Base-by-base conservation (phyloP, 2,113 vertebrate genomes). In the Syngnathoides biaculeatus region DNA sequence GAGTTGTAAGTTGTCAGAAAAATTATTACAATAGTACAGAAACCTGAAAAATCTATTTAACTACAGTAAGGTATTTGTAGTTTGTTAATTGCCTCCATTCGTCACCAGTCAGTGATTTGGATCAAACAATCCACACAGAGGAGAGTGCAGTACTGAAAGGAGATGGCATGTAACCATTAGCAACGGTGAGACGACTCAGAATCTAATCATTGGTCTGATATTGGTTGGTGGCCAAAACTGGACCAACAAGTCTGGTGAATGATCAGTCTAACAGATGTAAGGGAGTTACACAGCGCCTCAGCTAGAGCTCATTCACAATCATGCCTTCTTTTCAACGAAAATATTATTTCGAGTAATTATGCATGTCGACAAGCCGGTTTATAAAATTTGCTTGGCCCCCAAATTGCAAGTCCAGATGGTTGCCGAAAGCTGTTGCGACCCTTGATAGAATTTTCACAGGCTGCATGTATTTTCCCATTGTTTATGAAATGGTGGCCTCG, bases 361-460 rank as follows among this genome's bases (percentile, higher is more conserved):
- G 22, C 53, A 56, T 12, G 14, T 26, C 11, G 8, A 24, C 55
- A 27, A 17, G 27, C 39, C 27, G 6, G 8, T 40, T 61, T 22
- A 14, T 20, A 38, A 35, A n/a, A 55, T 55, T 20, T 20, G 30
- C 57, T 4, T 5, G 40, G 35, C 35, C 10, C 35, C 12, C 35
- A 24, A 55, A 50, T 66, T 64, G 64, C 75, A 48, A 57, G 52
- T 68, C 62, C 84, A 84, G 74, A 80, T 71, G 77, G 78, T 20
- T 8, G 11, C 39, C 39, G 65, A 74, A 76, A 69, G 39, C 20
- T 56, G 58, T 30, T 52, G 48, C 6, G 55, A 71, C 67, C 71
- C 55, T 50, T 38, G 9, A 67, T 75, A 42, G 52, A 77, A 47
- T 80, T 50, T 60, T 63, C 48, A 79, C 65, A 71, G 67, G 64